Conservation (phyloP, 2,113 vertebrate species). For the Entelurus aequoreus region DNA sequence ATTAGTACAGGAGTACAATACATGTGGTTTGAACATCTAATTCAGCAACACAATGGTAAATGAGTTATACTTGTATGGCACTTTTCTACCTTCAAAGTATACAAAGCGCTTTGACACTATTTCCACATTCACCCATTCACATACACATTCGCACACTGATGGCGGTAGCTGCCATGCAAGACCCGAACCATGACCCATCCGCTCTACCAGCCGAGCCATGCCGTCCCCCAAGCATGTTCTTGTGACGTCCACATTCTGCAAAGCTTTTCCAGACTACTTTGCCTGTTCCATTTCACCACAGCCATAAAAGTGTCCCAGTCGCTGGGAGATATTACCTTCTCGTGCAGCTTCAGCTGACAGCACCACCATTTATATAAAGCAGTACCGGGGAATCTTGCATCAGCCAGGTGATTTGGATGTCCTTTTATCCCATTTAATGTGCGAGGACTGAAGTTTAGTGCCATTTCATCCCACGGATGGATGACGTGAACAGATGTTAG, state of each 20-base stretch:
- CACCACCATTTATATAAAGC: slow-evolving; percentile 40
- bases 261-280: slow-evolving; percentile 45
- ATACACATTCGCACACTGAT: too few species aligned
- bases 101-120: too few species aligned
- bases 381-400: slow-evolving; percentile 26
- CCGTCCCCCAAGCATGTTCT: slow-evolving; percentile 28
- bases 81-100: too few species aligned
- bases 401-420: slow-evolving; percentile 45
- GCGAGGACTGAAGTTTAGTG: slow-evolving; percentile 17
- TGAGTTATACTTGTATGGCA: too few species aligned
- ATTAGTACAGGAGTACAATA: slow-evolving; percentile 34
- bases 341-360: slow-evolving; percentile 42
- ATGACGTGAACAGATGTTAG: slow-evolving; percentile 52
- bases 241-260: slow-evolving; percentile 23
- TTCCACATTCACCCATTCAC: too few species aligned
- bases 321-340: slow-evolving; percentile 36
- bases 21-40: slow-evolving; percentile 38
- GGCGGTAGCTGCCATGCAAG: too few species aligned
- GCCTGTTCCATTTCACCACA: slow-evolving; percentile 45
- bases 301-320: slow-evolving; percentile 35
- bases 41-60: slow-evolving; percentile 30
- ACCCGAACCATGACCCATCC: too few species aligned
- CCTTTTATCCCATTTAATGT: slow-evolving; percentile 34
- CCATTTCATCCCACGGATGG: slow-evolving; percentile 46
- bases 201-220: too few species aligned